These are phyloP conservation scores for Lordiphosa collinella DNA, from an alignment of 1,140 invertebrate species.

Conservation along the genomic window DNA sequence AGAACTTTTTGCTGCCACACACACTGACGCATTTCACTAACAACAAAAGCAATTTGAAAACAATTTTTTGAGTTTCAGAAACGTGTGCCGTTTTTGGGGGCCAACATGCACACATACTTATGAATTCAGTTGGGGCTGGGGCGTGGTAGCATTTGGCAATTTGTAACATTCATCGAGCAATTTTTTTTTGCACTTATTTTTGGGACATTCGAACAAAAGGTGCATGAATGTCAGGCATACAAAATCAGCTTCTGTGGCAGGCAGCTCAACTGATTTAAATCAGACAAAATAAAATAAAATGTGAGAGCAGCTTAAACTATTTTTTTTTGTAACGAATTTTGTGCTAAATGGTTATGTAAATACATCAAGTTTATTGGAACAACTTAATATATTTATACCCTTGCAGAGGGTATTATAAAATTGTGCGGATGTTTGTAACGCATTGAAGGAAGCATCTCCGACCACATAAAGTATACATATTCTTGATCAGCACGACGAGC, in stretches of 20 bases:
- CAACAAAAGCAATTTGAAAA: conserved; percentile 62
- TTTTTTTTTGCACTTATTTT: not conserved
- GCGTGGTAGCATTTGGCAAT: conserved; percentile 43
- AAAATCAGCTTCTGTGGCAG: not conserved
- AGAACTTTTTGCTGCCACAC: conserved; percentile 25
- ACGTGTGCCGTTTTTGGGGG: conserved; percentile 30
- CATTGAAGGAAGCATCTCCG: no score
- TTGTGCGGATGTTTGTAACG: no score
- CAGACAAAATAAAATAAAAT: no score
- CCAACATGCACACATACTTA: conserved; percentile 19
- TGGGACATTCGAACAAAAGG: conserved; percentile 23
- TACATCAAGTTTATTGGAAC: no score
- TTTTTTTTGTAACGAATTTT: no score
- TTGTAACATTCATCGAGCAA: conserved; percentile 35
- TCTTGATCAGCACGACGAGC: no score
- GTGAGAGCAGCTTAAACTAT: no score
- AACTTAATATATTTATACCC: no score
- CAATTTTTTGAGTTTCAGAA: conserved; percentile 54
- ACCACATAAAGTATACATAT: no score
- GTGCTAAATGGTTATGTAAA: no score
- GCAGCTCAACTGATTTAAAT: no score
- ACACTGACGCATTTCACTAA: conserved; percentile 30
- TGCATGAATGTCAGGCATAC: conserved; percentile 18
- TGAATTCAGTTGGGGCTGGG: conserved; percentile 3
- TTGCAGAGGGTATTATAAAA: no score